Conservation (phyloP, 2,797 vertebrate species). For the Dryobates pubescens region DNA sequence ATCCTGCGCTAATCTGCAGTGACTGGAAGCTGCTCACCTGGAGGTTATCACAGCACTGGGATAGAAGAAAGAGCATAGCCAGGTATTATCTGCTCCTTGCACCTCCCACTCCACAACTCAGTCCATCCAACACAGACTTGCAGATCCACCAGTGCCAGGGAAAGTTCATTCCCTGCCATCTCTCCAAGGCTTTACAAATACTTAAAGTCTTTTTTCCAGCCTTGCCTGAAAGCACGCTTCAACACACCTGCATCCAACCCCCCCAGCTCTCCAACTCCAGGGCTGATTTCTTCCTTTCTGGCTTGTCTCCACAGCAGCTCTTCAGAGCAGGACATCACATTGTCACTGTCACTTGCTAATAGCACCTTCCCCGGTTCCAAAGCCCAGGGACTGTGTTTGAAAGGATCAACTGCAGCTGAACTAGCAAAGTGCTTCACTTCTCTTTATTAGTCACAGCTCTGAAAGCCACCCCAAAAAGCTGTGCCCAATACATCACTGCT, state of each 20-base stretch:
- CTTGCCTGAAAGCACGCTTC: neutral
- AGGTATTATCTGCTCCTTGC: neutral
- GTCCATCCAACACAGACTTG: neutral
- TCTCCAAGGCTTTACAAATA: neutral
- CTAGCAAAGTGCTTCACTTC: neutral
- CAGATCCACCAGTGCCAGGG: neutral
- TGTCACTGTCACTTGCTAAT: neutral
- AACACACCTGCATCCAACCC: neutral
- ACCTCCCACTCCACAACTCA: neutral
- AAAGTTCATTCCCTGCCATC: neutral
- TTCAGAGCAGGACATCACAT: neutral
- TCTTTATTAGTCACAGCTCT: neutral
- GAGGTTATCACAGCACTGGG: neutral
- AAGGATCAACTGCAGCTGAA: neutral
- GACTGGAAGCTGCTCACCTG: neutral
- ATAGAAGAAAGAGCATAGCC: neutral
- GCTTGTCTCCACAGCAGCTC: neutral
- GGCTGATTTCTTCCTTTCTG: neutral
- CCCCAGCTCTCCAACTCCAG: neutral
- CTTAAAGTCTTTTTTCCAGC: neutral
- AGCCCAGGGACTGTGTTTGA: neutral
- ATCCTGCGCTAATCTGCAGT: neutral
- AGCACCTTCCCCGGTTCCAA: neutral
- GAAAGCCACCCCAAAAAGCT: neutral
- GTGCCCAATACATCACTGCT: neutral